A percentile compares a stretch with the other conserved stretches of the same genome.
phyloP scores from a whole-genome alignment of 2,113 vertebrate species.

The Myrmophylax atrothorax region DNA sequence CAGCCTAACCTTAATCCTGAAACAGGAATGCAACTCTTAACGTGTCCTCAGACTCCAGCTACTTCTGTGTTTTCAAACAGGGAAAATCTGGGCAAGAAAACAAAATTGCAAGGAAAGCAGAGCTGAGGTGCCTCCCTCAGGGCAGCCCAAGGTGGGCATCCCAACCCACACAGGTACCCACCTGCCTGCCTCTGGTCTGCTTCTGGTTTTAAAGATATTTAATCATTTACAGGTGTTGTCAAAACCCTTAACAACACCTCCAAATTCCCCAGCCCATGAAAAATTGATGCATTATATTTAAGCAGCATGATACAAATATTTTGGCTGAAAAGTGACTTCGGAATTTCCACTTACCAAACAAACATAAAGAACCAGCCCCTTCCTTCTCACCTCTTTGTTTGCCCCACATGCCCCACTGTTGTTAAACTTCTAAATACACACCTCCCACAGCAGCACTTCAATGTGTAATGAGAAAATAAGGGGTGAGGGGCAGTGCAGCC shows the following conservation, averaged over 20 bases:
- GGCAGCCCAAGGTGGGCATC: rapidly evolving
- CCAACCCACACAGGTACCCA: background rate
- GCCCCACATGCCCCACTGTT: rapidly evolving
- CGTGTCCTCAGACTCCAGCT: background rate
- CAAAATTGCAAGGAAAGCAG: background rate
- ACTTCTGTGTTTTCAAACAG: background rate
- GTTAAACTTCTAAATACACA: background rate
- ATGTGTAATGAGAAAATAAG: background rate
- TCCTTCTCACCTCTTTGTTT: background rate
- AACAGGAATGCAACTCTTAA: background rate
- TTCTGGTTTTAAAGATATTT: background rate
- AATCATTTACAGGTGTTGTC: background rate
- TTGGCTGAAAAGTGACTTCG: background rate
- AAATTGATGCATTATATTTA: background rate
- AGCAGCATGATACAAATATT: background rate
- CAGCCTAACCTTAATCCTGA: background rate
- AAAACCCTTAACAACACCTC: background rate
- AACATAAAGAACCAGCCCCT: rapidly evolving
- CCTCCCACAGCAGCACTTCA: background rate
- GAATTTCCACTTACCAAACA: background rate
- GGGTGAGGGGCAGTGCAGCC: background rate
- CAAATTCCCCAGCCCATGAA: background rate
- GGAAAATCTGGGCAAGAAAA: background rate
- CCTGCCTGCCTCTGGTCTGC: rapidly evolving
- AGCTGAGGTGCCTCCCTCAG: background rate